phyloP scores from a whole-genome alignment of 53 echinoderm and acorn worm species.

The Glandiceps talaboti region DNA sequence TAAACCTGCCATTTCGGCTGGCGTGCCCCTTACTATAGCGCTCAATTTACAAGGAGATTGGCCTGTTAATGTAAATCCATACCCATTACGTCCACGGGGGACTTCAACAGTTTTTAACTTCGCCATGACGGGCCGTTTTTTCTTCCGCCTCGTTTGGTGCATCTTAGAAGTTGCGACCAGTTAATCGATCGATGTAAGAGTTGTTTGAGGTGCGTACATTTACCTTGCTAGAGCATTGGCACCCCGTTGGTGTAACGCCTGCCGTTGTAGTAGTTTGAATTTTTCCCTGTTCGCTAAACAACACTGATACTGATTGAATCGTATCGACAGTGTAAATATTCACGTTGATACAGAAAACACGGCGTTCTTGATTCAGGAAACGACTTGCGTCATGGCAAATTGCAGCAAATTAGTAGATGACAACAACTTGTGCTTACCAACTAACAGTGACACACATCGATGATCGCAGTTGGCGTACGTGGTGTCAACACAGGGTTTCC shows the following conservation, averaged over 20 bases:
- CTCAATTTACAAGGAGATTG: slow-evolving; percentile 87
- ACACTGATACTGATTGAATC: too few species aligned
- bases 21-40: slow-evolving; percentile 77
- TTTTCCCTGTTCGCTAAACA: too few species aligned
- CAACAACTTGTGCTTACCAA: neutral
- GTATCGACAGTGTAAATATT: too few species aligned
- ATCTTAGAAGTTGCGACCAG: slow-evolving; percentile 11
- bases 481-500: neutral
- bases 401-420: too few species aligned
- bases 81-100: slow-evolving; percentile 73
- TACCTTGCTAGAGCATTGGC: too few species aligned
- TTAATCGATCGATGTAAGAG: neutral
- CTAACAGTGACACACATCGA: neutral
- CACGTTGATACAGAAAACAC: too few species aligned
- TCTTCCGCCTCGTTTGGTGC: slow-evolving; percentile 51
- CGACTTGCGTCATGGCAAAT: too few species aligned
- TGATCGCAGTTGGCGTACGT: too few species aligned
- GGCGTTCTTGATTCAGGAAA: too few species aligned
- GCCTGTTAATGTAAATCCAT: slow-evolving; percentile 87
- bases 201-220: too few species aligned
- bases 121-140: slow-evolving; percentile 35
- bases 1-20: slow-evolving; percentile 73
- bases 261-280: too few species aligned
- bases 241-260: too few species aligned
- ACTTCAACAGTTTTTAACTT: slow-evolving; percentile 97